Percentiles rank a stretch among this genome's conserved stretches.
These are phyloP conservation scores for Vespertilio murinus DNA, from an alignment of 2,797 vertebrate genomes.

Conservation along the genomic window DNA sequence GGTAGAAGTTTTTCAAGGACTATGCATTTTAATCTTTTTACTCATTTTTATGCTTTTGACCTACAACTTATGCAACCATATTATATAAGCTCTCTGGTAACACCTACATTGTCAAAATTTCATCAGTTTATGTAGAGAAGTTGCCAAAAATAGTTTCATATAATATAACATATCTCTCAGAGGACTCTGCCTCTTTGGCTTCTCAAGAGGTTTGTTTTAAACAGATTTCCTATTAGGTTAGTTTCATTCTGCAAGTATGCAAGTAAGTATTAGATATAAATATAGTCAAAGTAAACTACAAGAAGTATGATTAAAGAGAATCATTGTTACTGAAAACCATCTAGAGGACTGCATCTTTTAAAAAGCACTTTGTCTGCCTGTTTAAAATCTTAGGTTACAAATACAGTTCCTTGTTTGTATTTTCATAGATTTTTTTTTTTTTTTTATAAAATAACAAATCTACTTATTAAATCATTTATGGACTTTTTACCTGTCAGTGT, in stretches of 20 bases:
- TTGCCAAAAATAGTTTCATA: slow-evolving; percentile 73
- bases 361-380: background rate
- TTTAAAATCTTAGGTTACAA: slow-evolving; percentile 52
- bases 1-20: slow-evolving; percentile 48
- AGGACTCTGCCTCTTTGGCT: slow-evolving; percentile 73
- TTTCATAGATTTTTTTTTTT: background rate
- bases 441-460: background rate
- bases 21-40: slow-evolving; percentile 22
- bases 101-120: slow-evolving; percentile 75
- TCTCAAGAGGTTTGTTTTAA: slow-evolving; percentile 59
- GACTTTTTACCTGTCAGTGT: slow-evolving; percentile 20
- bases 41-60: slow-evolving; percentile 65
- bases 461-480: slow-evolving; percentile 16
- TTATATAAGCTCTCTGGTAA: slow-evolving; percentile 74
- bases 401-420: background rate
- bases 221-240: slow-evolving; percentile 67
- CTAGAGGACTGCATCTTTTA: background rate
- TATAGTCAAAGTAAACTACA: slow-evolving; percentile 1
- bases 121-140: slow-evolving; percentile 71
- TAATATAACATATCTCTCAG: slow-evolving; percentile 65
- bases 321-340: slow-evolving; percentile 14
- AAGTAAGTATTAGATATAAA: slow-evolving; percentile 35
- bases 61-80: slow-evolving; percentile 76
- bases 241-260: slow-evolving; percentile 50
- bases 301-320: slow-evolving; percentile 6